Conservation (phyloP, 2,113 vertebrate genomes). For the Cyrtonyx montezumae region DNA sequence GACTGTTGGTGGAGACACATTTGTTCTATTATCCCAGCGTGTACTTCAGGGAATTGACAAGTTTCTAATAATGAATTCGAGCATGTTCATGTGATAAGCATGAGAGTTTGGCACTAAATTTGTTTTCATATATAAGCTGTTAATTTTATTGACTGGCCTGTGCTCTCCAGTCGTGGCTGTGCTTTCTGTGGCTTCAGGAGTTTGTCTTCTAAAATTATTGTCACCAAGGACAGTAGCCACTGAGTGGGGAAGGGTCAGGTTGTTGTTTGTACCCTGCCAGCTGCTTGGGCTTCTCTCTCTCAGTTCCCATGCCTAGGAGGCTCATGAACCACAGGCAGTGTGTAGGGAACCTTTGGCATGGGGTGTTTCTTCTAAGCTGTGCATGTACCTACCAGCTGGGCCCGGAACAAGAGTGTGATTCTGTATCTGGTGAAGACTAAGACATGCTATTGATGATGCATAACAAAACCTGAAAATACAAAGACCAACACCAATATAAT, state of each 20-base stretch:
- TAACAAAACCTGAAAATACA: neutral
- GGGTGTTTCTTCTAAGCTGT: neutral
- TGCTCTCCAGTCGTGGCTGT: neutral
- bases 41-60: neutral
- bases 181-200: neutral
- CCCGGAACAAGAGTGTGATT: neutral
- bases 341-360: neutral
- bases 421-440: neutral
- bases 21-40: conserved; percentile 24
- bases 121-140: neutral
- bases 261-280: neutral
- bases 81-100: neutral
- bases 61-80: neutral
- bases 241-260: neutral
- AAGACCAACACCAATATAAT: too few relatives aligned
- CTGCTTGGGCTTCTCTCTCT: neutral
- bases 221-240: neutral
- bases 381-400: neutral
- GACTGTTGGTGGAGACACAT: conserved; percentile 13
- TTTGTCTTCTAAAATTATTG: neutral
- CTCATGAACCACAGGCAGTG: neutral
- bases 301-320: neutral
- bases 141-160: neutral
- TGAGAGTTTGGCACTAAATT: neutral
- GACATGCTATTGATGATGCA: neutral